Percentiles rank a stretch among this genome's conserved stretches.
These are phyloP conservation scores for Phataginus tetradactyla DNA, from an alignment of 2,797 vertebrate genomes.

Conservation along the genomic window DNA sequence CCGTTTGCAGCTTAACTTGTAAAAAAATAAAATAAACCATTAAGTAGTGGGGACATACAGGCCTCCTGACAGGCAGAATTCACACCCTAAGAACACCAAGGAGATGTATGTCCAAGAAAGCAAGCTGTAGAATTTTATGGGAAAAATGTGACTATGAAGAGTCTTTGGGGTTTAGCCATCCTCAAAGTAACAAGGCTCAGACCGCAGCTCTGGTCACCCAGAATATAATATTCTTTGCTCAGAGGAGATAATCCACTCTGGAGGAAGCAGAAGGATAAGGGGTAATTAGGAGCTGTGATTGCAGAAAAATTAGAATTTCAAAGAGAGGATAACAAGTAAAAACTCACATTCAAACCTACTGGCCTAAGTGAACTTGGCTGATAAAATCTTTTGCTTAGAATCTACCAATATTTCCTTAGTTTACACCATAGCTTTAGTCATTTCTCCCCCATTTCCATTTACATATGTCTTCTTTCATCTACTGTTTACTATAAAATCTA, in stretches of 20 bases:
- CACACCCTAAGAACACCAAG: neutral
- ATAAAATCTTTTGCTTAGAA: neutral
- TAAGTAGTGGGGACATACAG: neutral
- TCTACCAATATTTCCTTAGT: neutral
- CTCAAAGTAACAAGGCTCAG: constrained; percentile 48
- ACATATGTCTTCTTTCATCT: neutral
- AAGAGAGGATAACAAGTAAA: constrained; percentile 44
- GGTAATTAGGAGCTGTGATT: constrained; percentile 54
- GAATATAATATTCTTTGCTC: constrained; percentile 49
- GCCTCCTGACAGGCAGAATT: neutral
- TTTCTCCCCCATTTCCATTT: neutral
- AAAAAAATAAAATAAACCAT: neutral
- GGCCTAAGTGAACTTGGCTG: neutral
- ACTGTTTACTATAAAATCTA: neutral
- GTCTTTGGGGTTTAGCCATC: constrained; percentile 42
- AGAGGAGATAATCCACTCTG: constrained; percentile 59
- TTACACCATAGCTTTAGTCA: neutral
- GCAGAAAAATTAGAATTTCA: constrained; percentile 66
- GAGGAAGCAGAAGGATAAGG: constrained; percentile 53
- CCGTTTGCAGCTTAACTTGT: neutral
- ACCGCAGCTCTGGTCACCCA: neutral
- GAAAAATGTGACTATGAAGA: neutral
- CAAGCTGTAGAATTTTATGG: neutral
- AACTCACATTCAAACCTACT: constrained; percentile 29
- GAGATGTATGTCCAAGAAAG: neutral